A percentile compares a stretch with the other conserved stretches of the same genome.
phyloP scores from a whole-genome alignment of 2,113 vertebrate species.

The Tonatia bakeri region DNA sequence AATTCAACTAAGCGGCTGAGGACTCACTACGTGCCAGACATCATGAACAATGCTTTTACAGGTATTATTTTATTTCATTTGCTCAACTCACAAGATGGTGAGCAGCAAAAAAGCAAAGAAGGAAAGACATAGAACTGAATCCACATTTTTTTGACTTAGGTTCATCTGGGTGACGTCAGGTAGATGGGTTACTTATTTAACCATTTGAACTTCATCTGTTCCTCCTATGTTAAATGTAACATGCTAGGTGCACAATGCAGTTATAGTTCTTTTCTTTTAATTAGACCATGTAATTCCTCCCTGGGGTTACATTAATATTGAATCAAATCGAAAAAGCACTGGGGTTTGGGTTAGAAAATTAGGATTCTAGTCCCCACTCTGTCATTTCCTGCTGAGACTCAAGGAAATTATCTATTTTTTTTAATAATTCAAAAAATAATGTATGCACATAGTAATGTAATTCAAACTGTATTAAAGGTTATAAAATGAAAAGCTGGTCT shows the following conservation, averaged over 20 bases:
- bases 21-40: background rate
- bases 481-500: background rate
- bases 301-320: background rate
- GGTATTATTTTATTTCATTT: background rate
- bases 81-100: background rate
- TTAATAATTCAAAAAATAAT: background rate
- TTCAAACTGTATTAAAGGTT: background rate
- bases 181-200: background rate
- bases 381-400: background rate
- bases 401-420: background rate
- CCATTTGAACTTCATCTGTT: background rate
- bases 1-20: background rate
- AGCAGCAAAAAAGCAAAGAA: background rate
- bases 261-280: background rate
- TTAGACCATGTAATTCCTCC: background rate
- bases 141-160: background rate
- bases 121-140: background rate
- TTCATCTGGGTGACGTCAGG: background rate
- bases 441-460: background rate
- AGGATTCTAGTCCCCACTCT: background rate
- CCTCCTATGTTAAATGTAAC: background rate
- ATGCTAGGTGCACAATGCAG: background rate
- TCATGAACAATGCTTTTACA: background rate
- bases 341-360: background rate
- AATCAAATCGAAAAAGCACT: constrained; percentile 20